phyloP scores from a whole-genome alignment of 1,140 invertebrate species.

The Forficula auricularia region DNA sequence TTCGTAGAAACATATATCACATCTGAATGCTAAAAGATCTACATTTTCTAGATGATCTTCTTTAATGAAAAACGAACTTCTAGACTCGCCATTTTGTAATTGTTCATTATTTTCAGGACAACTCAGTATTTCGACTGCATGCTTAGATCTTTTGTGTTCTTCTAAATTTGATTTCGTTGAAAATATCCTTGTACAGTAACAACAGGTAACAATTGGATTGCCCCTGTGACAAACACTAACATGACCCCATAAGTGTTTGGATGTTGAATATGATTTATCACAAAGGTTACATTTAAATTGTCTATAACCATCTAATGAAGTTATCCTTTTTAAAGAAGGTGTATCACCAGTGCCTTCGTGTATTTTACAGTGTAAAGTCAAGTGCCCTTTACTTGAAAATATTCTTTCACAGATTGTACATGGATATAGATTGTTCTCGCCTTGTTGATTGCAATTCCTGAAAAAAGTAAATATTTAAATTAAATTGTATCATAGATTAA shows the following conservation, averaged over 20 bases:
- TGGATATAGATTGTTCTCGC: slow-evolving; percentile 25
- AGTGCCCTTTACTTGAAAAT: slow-evolving; percentile 32
- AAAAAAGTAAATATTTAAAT: background rate
- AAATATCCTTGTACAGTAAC: slow-evolving; percentile 29
- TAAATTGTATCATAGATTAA: background rate
- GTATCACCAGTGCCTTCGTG: slow-evolving; percentile 22
- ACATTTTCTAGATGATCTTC: too few species aligned
- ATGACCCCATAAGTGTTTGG: slow-evolving; percentile 35
- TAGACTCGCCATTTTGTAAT: too few species aligned
- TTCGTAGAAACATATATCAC: background rate
- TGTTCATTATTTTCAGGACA: too few species aligned
- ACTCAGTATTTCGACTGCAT: slow-evolving; percentile 12
- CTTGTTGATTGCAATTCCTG: slow-evolving; percentile 9
- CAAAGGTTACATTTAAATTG: slow-evolving; percentile 33
- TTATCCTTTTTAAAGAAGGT: background rate
- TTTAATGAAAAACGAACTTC: too few species aligned
- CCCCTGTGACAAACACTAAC: slow-evolving; percentile 31
- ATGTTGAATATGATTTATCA: slow-evolving; percentile 32
- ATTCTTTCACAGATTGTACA: slow-evolving; percentile 32
- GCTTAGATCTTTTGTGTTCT: slow-evolving; percentile 30
- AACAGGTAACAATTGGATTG: slow-evolving; percentile 30
- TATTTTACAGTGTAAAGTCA: slow-evolving; percentile 30
- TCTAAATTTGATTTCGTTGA: slow-evolving; percentile 30
- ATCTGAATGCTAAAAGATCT: too few species aligned
- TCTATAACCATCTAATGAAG: slow-evolving; percentile 16